Percentiles rank a stretch among this genome's conserved stretches.
phyloP scores from a whole-genome alignment of 2,888 invertebrate genomes.

The Ctena decussata region DNA sequence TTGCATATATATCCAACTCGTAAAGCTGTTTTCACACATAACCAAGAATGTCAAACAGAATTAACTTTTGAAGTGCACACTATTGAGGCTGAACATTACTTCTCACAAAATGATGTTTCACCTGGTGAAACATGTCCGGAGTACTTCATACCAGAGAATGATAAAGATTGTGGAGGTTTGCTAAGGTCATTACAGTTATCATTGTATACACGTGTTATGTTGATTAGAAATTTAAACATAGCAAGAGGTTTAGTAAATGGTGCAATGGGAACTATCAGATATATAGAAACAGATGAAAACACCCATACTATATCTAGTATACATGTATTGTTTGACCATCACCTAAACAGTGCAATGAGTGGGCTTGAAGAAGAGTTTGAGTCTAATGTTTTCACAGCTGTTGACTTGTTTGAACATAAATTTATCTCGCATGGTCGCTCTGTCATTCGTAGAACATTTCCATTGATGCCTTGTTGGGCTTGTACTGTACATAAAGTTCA shows the following conservation, averaged over 20 bases:
- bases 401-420: not conserved
- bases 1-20: slow-evolving; percentile 12
- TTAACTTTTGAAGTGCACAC: no score
- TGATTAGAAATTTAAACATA: not conserved
- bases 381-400: no score
- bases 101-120: not conserved
- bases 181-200: not conserved
- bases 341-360: no score
- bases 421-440: not conserved
- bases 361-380: no score
- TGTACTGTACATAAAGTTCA: not conserved
- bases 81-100: slow-evolving; percentile 11
- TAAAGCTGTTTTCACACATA: not conserved
- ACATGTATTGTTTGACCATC: not conserved
- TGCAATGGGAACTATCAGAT: not conserved
- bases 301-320: not conserved
- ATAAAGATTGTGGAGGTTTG: slow-evolving; percentile 12
- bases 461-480: not conserved
- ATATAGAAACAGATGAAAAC: not conserved
- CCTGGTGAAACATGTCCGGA: not conserved
- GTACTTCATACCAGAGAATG: slow-evolving; percentile 10
- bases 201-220: not conserved
- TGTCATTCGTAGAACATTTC: not conserved
- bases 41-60: not conserved
- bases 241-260: not conserved